Conservation (phyloP, 1,140 invertebrate species). For the Diorhabda carinulata region DNA sequence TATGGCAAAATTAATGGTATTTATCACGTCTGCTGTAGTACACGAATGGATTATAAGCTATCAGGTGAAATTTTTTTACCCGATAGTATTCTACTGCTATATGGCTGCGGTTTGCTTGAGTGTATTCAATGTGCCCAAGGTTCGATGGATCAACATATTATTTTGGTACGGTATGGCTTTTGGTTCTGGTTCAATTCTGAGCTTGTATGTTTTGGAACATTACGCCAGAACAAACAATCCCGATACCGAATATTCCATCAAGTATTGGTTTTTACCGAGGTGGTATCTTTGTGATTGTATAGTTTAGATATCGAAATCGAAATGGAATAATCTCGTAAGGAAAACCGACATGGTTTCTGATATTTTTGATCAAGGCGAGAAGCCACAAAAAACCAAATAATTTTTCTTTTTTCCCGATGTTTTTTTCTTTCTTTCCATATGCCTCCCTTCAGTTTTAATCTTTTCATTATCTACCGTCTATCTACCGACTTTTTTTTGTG, state of each 20-base stretch:
- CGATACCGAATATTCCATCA: conserved; percentile 44
- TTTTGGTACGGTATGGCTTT: conserved; percentile 76
- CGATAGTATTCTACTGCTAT: conserved; percentile 73
- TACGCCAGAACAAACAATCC: conserved; percentile 79
- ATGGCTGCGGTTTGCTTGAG: conserved; percentile 58
- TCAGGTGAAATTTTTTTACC: conserved; percentile 80
- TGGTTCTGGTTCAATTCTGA: conserved; percentile 72
- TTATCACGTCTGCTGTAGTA: conserved; percentile 47
- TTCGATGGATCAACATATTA: conserved; percentile 67
- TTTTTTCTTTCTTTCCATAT: no score
- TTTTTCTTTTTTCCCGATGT: no score
- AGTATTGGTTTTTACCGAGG: conserved; percentile 54
- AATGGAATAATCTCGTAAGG: no score
- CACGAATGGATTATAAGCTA: conserved; percentile 76
- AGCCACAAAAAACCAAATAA: no score
- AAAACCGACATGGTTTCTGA: no score
- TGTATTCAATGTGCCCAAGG: conserved; percentile 53
- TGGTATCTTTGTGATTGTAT: conserved; percentile 39
- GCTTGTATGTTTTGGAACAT: conserved; percentile 80
- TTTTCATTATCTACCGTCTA: no score
- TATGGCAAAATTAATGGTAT: conserved; percentile 56
- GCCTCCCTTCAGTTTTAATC: no score
- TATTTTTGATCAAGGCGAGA: no score
- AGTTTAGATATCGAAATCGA: conserved; percentile 1
- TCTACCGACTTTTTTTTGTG: no score